Conservation (phyloP, 2,888 invertebrate species). For the Nyleta sp. region DNA sequence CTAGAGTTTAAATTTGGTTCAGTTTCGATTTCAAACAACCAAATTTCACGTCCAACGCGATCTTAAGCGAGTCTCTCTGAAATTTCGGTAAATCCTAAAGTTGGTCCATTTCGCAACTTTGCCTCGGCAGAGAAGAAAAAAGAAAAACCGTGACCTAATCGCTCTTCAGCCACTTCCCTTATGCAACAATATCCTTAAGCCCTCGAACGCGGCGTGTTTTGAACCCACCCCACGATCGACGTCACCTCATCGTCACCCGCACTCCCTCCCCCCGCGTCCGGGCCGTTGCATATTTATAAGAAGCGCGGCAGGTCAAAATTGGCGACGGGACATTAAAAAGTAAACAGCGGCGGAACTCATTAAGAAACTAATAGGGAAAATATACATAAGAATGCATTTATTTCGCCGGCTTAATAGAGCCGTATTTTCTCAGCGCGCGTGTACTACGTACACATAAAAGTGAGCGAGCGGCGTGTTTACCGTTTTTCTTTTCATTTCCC, state of each 20-base stretch:
- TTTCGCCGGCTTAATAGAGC: slow-evolving; percentile 42
- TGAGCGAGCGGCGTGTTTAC: slow-evolving; percentile 53
- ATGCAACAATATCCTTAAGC: slow-evolving; percentile 22
- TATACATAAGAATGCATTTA: slow-evolving; percentile 56
- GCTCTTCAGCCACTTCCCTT: slow-evolving; percentile 17
- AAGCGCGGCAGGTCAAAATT: slow-evolving; percentile 34
- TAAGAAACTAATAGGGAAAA: slow-evolving; percentile 50
- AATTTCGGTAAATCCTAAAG: no score
- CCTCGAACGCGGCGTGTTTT: slow-evolving; percentile 6
- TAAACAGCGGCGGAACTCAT: slow-evolving; percentile 47
- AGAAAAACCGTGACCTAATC: slow-evolving; percentile 28
- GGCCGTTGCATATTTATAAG: slow-evolving; percentile 39
- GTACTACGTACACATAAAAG: slow-evolving; percentile 47
- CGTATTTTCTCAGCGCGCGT: slow-evolving; percentile 35
- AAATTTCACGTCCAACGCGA: no score
- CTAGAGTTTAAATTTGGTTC: no score
- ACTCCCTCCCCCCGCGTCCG: background rate
- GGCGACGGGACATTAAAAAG: slow-evolving; percentile 39
- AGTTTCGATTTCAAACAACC: no score
- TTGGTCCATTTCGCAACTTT: no score
- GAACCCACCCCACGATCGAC: slow-evolving; percentile 11
- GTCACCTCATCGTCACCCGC: slow-evolving; percentile 36
- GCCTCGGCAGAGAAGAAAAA: no score
- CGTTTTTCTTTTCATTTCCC: slow-evolving; percentile 61
- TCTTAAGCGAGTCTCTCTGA: no score